Evolutionary conservation across 2,888 invertebrate species (phyloP).

Genomic region (Graphium colonna): DNA sequence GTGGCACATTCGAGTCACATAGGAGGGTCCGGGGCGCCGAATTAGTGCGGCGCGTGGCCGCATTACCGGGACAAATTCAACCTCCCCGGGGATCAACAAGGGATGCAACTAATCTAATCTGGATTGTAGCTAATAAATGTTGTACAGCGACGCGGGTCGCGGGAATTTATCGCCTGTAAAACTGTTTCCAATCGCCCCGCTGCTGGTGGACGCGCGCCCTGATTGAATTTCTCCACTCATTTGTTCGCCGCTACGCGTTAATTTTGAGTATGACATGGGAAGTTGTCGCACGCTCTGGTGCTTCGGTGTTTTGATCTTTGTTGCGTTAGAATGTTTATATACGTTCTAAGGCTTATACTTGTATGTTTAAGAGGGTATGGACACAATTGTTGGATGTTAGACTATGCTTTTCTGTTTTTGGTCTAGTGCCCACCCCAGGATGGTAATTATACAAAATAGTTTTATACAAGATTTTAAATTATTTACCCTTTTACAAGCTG

Average conservation of each 20-base stretch:
- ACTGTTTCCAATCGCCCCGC: slow-evolving; percentile 76
- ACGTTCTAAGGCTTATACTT: no score
- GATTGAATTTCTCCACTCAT: slow-evolving; percentile 73
- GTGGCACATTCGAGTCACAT: slow-evolving; percentile 74
- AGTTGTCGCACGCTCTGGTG: slow-evolving; percentile 15
- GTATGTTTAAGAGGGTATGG: no score
- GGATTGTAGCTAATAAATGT: slow-evolving; percentile 79
- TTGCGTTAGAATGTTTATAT: slow-evolving; percentile 34
- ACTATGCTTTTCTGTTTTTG: no score
- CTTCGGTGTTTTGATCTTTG: slow-evolving; percentile 31
- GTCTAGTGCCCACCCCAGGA: no score
- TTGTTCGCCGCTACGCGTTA: slow-evolving; percentile 33
- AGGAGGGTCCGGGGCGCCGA: slow-evolving; percentile 63
- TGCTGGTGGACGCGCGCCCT: slow-evolving; percentile 54
- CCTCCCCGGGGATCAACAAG: slow-evolving; percentile 57
- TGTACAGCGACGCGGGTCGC: slow-evolving; percentile 66
- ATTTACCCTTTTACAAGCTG: no score
- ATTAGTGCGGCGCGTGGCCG: slow-evolving; percentile 77
- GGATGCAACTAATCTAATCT: slow-evolving; percentile 79
- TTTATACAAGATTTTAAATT: no score
- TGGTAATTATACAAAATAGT: no score
- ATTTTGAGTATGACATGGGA: not conserved
- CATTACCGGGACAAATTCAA: slow-evolving; percentile 76
- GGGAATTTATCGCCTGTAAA: slow-evolving; percentile 79
- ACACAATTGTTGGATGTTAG: no score